These are phyloP conservation scores for Stomorhina lunata DNA, from an alignment of 2,888 invertebrate genomes.

Conservation along the genomic window DNA sequence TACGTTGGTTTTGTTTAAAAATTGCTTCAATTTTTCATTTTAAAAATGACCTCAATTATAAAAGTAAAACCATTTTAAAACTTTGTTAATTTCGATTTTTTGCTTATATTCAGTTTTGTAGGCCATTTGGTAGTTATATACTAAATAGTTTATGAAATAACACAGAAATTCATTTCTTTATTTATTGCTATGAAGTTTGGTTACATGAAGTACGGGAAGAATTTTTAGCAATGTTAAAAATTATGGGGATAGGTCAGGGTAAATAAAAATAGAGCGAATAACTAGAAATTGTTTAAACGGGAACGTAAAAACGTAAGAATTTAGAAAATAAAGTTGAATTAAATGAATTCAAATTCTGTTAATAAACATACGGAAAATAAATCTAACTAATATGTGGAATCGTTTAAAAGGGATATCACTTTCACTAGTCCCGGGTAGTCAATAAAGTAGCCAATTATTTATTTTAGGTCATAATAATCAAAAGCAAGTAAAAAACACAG, in stretches of 20 bases:
- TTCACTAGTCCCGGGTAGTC: too few species aligned
- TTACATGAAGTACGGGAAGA: constrained; percentile 12
- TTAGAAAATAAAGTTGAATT: too few species aligned
- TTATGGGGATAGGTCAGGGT: constrained; percentile 52
- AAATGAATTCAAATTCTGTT: too few species aligned
- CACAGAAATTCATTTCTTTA: too few species aligned
- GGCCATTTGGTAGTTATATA: constrained; percentile 43
- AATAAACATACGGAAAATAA: too few species aligned
- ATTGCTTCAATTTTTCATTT: background rate
- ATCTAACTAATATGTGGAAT: too few species aligned
- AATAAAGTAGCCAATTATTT: too few species aligned
- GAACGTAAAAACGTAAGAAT: too few species aligned
- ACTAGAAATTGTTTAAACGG: too few species aligned
- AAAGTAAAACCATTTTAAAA: background rate
- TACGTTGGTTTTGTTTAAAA: background rate
- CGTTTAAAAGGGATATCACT: too few species aligned
- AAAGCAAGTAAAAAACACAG: too few species aligned
- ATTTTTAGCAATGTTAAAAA: background rate
- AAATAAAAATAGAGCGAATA: background rate
- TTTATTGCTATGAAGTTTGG: background rate
- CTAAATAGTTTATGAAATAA: background rate
- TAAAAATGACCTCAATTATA: constrained; percentile 73
- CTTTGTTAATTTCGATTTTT: constrained; percentile 14
- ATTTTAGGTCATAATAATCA: too few species aligned
- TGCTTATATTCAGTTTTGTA: constrained; percentile 60